Base-by-base conservation (phyloP, 2,888 invertebrate species). In the Molorchus minor region DNA sequence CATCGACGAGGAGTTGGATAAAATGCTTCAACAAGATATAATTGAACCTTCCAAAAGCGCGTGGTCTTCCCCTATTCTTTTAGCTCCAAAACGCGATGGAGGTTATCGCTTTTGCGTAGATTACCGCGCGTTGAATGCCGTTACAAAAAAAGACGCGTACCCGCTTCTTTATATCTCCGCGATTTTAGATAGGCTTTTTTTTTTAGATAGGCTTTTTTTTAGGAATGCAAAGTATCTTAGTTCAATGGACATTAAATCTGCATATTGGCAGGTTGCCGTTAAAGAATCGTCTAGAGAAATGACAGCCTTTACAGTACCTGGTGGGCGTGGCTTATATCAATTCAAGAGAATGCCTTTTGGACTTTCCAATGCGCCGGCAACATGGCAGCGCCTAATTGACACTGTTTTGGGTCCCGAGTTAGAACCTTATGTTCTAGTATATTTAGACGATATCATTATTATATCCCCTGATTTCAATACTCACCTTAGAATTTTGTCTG, bases 371-470 rank as follows among this genome's bases (percentile, higher is more conserved):
- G 13, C 40, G 3, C 55, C 63, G 1, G 49, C 33, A 1, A 59
- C 58, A 12, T 61, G 57, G 54, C 57, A 56, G 17, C 12, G 61
- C 13, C 5, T 58, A 3, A 45, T 61, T n/a, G 54, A 61, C 30
- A n/a, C 3, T 12, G 38, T 49, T 8, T 13, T 63, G n/a, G 58
- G 61, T 3, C 33, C 41, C 4, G 61, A 58, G 1, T 20, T 61
- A n/a, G 64, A 65, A 19, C 67, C 65, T 7, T 25, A 65, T 33
- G 55, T 59, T 1, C 64, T 68, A 25, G 66, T 56, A 3, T 68
- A 67, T 25, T 43, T 62, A 12, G 61, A 65, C 40, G 67, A 67
- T 19, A 60, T 67, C 30, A 62, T 69, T 3, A 51, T 67, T 0
- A 55, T 36, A 17, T 46, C 46, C 7, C 10, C 67, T n/a, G 10